Evolutionary conservation across 23 tunicate species (phyloP).

Genomic region (Halocynthia aurantium): DNA sequence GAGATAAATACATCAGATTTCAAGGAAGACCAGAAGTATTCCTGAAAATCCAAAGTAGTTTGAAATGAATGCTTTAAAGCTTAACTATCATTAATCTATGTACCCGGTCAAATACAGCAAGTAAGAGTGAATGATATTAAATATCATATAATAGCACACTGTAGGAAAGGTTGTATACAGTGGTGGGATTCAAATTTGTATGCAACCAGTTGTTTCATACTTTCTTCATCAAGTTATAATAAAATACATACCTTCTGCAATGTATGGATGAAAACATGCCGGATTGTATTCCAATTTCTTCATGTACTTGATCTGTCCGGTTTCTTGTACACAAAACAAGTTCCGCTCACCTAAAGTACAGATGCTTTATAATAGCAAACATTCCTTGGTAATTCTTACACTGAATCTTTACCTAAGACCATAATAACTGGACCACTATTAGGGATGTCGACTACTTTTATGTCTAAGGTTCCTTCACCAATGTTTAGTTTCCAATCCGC

Average conservation of each 20-base stretch:
- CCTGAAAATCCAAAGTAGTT: background rate
- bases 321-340: conserved; percentile 46
- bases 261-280: conserved; percentile 43
- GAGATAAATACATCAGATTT: background rate
- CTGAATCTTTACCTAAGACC: conserved; percentile 31
- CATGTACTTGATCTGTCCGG: conserved; percentile 55
- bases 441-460: conserved; percentile 32
- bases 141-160: too few relatives aligned
- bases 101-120: too few relatives aligned
- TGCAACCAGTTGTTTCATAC: too few relatives aligned
- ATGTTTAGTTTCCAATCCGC: conserved; percentile 77
- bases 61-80: too few relatives aligned
- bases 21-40: background rate
- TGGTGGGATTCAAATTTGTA: too few relatives aligned
- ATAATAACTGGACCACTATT: conserved; percentile 28
- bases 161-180: too few relatives aligned
- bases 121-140: too few relatives aligned
- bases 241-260: background rate
- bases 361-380: background rate
- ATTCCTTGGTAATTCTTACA: background rate
- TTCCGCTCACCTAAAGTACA: conserved; percentile 53
- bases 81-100: too few relatives aligned
- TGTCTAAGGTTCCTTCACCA: conserved; percentile 68
- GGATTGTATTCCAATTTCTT: conserved; percentile 65
- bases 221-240: too few relatives aligned